Conservation (phyloP, 2,113 vertebrate species). For the Paralichthys olivaceus region DNA sequence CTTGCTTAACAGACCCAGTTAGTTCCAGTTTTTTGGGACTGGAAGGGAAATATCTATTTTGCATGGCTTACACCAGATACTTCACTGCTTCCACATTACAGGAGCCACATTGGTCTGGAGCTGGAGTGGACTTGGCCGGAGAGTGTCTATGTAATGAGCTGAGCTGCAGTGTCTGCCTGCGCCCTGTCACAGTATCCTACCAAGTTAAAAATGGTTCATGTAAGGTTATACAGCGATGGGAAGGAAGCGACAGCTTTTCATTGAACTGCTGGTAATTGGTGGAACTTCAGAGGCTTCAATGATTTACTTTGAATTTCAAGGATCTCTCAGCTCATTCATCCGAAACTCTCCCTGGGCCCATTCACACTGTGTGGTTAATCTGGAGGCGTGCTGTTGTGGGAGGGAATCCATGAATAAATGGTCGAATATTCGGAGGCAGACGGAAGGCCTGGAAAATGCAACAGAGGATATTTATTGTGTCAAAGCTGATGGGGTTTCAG, state of each 20-base stretch:
- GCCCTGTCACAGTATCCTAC: constrained; percentile 38
- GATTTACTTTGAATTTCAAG: constrained; percentile 39
- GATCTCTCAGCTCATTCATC: constrained; percentile 41
- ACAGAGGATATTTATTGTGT: constrained; percentile 19
- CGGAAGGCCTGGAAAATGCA: constrained; percentile 25
- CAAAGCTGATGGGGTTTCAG: constrained; percentile 5
- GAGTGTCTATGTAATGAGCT: constrained; percentile 33
- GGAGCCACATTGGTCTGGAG: constrained; percentile 39
- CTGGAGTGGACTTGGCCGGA: constrained; percentile 8
- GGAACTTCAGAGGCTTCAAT: constrained; percentile 18
- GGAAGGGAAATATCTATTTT: constrained; percentile 27
- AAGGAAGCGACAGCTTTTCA: constrained; percentile 2
- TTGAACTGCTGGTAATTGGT: constrained; percentile 10
- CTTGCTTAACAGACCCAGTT: not conserved
- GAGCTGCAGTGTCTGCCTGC: constrained; percentile 23
- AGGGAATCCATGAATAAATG: constrained; percentile 8
- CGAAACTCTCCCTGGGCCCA: constrained; percentile 25
- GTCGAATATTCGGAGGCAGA: constrained; percentile 17
- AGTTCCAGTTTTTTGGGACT: constrained; percentile 19
- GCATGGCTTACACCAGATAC: constrained; percentile 27
- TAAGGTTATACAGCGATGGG: constrained; percentile 46
- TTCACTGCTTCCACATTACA: constrained; percentile 15
- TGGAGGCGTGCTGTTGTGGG: not conserved
- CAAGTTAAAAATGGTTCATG: constrained; percentile 45
- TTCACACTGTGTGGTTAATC: constrained; percentile 19